Evolutionary conservation across 2,888 invertebrate genomes (phyloP).

Genomic region (Myopa testacea): DNA sequence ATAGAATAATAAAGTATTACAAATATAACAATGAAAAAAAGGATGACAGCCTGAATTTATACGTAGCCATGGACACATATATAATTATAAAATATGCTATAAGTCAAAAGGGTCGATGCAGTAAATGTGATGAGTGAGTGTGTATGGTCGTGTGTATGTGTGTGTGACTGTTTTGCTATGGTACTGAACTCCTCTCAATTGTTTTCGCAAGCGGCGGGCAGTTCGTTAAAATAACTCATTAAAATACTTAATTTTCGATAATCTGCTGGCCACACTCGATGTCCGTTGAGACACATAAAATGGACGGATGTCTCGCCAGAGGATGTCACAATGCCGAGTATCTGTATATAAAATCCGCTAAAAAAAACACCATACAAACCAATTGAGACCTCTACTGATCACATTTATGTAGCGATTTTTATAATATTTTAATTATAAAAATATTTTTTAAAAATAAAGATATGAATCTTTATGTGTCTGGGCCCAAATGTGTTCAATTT

Average conservation of each 20-base stretch:
- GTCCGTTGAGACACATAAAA: not conserved
- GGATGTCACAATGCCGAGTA: conserved; percentile 3
- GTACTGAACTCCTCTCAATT: no score
- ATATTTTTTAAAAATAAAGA: no score
- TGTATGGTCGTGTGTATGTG: not conserved
- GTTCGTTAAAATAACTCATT: conserved; percentile 43
- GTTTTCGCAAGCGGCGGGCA: conserved; percentile 3
- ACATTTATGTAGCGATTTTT: no score
- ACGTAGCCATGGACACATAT: no score
- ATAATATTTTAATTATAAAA: no score
- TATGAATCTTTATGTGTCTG: no score
- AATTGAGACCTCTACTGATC: no score
- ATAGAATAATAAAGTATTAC: conserved; percentile 15
- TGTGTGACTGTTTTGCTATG: not conserved
- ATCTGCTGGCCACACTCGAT: conserved; percentile 32
- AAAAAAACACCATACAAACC: no score
- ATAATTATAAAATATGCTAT: no score
- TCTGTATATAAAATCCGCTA: no score
- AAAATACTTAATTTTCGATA: conserved; percentile 46
- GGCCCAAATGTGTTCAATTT: no score
- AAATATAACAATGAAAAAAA: conserved; percentile 21
- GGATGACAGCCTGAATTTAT: conserved; percentile 10
- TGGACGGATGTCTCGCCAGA: conserved; percentile 29
- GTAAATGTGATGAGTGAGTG: not conserved
- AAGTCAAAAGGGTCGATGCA: no score